A percentile compares a stretch with the other conserved stretches of the same genome.
Evolutionary conservation across 2,113 vertebrate species (phyloP).

Genomic region (Stigmatopora nigra): DNA sequence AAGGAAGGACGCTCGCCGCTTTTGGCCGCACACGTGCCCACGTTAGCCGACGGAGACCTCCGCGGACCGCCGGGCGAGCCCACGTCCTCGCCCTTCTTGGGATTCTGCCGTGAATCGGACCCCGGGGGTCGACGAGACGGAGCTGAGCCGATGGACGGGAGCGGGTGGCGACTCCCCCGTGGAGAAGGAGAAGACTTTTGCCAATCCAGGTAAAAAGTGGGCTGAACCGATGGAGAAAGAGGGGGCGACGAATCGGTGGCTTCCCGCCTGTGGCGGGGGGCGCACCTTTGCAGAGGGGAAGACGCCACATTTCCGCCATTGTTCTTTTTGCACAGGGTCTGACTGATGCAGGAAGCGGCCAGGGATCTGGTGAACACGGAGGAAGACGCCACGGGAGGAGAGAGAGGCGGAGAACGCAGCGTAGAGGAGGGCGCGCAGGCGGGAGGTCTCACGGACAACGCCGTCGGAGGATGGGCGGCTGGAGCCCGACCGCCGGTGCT

Average conservation of each 20-base stretch:
- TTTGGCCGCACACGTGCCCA: constrained; percentile 1
- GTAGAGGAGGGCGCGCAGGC: constrained; percentile 20
- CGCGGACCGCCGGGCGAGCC: constrained; percentile 11
- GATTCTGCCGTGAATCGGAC: constrained; percentile 18
- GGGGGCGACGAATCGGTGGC: constrained; percentile 20
- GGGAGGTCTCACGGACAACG: constrained; percentile 22
- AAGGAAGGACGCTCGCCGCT: constrained; percentile 39
- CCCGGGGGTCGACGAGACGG: constrained; percentile 20
- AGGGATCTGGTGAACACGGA: constrained; percentile 71
- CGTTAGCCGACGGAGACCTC: constrained; percentile 18
- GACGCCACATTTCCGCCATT: constrained; percentile 21
- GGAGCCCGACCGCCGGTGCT: constrained; percentile 29
- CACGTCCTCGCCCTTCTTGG: constrained; percentile 37
- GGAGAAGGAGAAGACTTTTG: constrained; percentile 24
- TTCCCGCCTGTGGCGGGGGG: constrained; percentile 49
- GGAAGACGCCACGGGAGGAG: constrained; percentile 51
- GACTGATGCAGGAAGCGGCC: constrained; percentile 78
- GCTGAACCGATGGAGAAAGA: constrained; percentile 25
- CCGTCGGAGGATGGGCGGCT: constrained; percentile 49
- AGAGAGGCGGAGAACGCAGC: constrained; percentile 37
- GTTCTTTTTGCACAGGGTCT: constrained; percentile 70
- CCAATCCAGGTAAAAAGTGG: constrained; percentile 21
- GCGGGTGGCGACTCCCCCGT: not conserved
- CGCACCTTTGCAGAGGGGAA: constrained; percentile 25
- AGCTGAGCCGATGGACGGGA: constrained; percentile 11